Conservation (phyloP, 2,888 invertebrate species). For the Melanchra persicariae region DNA sequence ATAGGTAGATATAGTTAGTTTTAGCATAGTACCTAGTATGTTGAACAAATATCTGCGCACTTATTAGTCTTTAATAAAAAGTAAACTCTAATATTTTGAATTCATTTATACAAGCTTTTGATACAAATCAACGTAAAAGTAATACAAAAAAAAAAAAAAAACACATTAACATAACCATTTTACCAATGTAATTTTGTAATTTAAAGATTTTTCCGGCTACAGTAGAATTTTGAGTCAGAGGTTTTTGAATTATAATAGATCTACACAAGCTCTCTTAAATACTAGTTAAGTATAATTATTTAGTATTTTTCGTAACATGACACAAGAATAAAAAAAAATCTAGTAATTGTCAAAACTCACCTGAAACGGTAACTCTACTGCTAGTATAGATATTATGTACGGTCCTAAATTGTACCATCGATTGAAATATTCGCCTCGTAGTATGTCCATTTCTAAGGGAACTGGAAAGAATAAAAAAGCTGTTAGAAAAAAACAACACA, state of each 20-base stretch:
- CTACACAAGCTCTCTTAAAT: background rate
- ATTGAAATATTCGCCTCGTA: constrained; percentile 97
- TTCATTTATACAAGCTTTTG: no score
- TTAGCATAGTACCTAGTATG: no score
- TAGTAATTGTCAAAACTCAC: constrained; percentile 79
- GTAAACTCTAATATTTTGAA: background rate
- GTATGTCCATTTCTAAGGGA: constrained; percentile 96
- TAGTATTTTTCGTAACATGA: background rate
- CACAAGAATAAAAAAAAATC: background rate
- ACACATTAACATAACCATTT: background rate
- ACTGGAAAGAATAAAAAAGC: constrained; percentile 90
- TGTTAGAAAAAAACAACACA: background rate
- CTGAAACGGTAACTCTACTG: constrained; percentile 97
- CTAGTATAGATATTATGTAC: constrained; percentile 96
- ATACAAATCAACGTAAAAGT: no score
- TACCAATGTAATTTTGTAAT: no score
- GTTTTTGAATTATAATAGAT: background rate
- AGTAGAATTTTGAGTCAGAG: background rate
- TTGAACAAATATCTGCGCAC: background rate
- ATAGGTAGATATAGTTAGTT: no score
- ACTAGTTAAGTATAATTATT: background rate
- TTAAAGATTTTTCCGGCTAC: background rate
- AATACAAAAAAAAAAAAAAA: no score
- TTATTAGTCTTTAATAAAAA: background rate
- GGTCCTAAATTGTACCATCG: constrained; percentile 98